phyloP scores from a whole-genome alignment of 2,113 vertebrate species.

The Salvelinus namaycush region DNA sequence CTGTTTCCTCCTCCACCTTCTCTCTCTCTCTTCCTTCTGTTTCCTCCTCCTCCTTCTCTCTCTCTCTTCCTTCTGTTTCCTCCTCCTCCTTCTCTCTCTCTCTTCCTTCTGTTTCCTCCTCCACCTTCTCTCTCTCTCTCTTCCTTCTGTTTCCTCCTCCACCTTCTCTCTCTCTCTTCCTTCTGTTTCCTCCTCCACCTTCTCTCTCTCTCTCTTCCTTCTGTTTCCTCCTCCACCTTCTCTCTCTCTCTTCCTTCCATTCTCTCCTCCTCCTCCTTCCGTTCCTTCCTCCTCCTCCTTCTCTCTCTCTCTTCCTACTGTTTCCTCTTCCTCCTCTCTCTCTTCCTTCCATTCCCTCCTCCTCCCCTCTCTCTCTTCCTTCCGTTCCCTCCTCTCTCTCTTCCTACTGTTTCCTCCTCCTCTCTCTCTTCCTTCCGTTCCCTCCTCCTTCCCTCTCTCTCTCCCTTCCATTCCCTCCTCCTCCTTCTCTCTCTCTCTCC shows the following conservation, averaged over 20 bases:
- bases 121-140: background rate
- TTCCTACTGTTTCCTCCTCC: no score
- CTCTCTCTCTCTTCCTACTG: accelerated
- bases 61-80: background rate
- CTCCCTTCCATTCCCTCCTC: no score
- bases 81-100: background rate
- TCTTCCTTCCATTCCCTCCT: accelerated
- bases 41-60: background rate
- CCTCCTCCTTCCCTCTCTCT: accelerated
- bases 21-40: background rate
- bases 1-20: background rate
- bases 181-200: accelerated
- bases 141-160: no score
- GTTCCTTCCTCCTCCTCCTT: accelerated
- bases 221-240: accelerated
- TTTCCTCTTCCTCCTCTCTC: accelerated
- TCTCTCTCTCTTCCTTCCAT: no score
- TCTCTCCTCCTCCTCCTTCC: accelerated
- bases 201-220: accelerated
- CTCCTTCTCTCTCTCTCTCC: accelerated
- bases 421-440: no score
- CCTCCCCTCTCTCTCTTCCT: no score
- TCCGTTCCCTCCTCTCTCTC: no score
- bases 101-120: background rate
- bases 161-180: no score